phyloP scores from a whole-genome alignment of 37 sponge, comb jelly and placozoan genomes.

The Oopsacas minuta region DNA sequence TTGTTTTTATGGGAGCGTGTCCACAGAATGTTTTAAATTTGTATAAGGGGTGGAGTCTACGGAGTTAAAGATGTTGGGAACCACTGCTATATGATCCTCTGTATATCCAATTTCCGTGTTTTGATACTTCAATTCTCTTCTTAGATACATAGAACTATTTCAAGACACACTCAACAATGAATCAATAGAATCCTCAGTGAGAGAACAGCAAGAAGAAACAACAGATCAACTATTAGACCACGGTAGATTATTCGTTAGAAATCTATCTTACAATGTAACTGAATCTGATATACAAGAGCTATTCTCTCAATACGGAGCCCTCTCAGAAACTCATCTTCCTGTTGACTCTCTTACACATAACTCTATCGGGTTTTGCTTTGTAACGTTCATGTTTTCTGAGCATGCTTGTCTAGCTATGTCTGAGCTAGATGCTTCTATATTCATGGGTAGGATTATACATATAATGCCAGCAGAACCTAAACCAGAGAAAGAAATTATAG shows the following conservation, averaged over 20 bases:
- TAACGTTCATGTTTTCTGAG: slow-evolving; percentile 87
- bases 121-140: too few relatives aligned
- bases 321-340: slow-evolving; percentile 55
- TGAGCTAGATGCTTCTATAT: slow-evolving; percentile 65
- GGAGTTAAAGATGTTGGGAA: too few relatives aligned
- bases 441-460: slow-evolving; percentile 76
- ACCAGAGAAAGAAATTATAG: background rate
- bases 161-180: slow-evolving; percentile 7
- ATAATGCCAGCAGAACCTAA: slow-evolving; percentile 58
- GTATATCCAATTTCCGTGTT: too few relatives aligned
- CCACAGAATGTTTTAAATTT: too few relatives aligned
- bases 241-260: slow-evolving; percentile 81
- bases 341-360: slow-evolving; percentile 53
- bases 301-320: slow-evolving; percentile 64
- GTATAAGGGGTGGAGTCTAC: too few relatives aligned
- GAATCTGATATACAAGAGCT: slow-evolving; percentile 64
- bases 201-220: background rate
- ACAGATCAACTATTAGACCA: slow-evolving; percentile 49
- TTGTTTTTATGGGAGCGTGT: too few relatives aligned
- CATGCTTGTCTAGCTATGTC: slow-evolving; percentile 68
- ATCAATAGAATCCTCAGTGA: background rate
- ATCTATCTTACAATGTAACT: slow-evolving; percentile 61
- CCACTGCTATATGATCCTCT: too few relatives aligned
- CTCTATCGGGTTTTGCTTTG: slow-evolving; percentile 69
- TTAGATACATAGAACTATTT: slow-evolving; percentile 1